phyloP scores from a whole-genome alignment of 30 jellyfish, hydroid and myxozoan species.

The Sanderia malayensis region DNA sequence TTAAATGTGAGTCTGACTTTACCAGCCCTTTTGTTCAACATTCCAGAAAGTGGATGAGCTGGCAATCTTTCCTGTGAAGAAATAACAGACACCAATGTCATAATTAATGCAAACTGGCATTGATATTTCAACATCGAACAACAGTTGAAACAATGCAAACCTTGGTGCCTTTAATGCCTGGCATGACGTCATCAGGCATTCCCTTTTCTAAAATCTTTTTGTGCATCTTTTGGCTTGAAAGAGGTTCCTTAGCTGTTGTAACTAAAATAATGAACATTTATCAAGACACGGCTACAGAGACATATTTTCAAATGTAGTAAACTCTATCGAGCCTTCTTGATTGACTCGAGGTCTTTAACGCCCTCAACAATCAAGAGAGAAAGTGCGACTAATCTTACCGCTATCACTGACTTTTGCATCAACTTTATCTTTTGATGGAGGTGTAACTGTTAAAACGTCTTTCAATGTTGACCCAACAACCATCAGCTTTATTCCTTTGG shows the following conservation, averaged over 20 bases:
- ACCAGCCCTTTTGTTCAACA: conserved; percentile 82
- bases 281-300: background rate
- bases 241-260: conserved; percentile 60
- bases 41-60: conserved; percentile 71
- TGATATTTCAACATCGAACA: background rate
- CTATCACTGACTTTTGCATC: conserved; percentile 31
- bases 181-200: conserved; percentile 89
- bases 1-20: conserved; percentile 90
- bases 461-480: conserved; percentile 83
- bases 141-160: conserved; percentile 11
- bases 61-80: conserved; percentile 79
- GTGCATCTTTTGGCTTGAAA: conserved; percentile 63
- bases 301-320: background rate
- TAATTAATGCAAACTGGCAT: background rate
- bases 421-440: conserved; percentile 58
- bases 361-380: background rate
- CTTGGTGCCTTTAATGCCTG: conserved; percentile 81
- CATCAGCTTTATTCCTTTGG: conserved; percentile 75
- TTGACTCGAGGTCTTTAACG: background rate
- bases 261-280: conserved; percentile 13
- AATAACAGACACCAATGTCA: background rate
- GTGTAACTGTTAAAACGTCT: conserved; percentile 67
- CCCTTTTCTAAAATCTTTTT: conserved; percentile 82
- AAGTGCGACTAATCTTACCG: background rate
- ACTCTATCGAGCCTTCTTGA: background rate